Base-by-base conservation (phyloP, 2,888 invertebrate genomes). In the Rutpela maculata region DNA sequence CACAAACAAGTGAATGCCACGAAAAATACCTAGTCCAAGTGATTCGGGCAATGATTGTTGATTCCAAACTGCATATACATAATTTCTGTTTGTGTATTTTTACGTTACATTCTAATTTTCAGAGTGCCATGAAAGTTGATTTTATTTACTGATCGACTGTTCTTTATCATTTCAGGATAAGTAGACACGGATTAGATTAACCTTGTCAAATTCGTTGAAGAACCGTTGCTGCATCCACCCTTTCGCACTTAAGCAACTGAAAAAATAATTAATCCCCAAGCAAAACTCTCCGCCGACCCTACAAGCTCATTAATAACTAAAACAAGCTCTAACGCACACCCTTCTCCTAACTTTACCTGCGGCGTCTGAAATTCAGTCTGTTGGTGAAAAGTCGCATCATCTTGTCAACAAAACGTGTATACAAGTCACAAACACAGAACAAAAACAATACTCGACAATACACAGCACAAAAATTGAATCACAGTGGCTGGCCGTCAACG, bases 311-410 rank as follows among this genome's bases (percentile, higher is more conserved):
- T 50, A 50, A 50, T 12, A 50, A 50, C n/a, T n/a, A n/a, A 50
- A 50, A 12, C 6, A n/a, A 3, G 50, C 50, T 7, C n/a, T 15
- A n/a, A 50, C 50, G 15, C 50, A n/a, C 50, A 50, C 50, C 50
- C 50, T 50, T n/a, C 1, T 15, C 50, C 50, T 7, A 50, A 50
- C n/a, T 12, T 86, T 86, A 89, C 89, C 88, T 88, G 80, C 86
- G 86, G 26, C 88, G 85, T 76, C 88, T 86, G 78, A 89, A 86
- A 80, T 86, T 87, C 68, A 88, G 81, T 62, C 87, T 83, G 77
- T 78, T 87, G 78, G 86, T 87, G 66, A 88, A 80, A 78, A 88
- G 78, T 76, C 87, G 86, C 78, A 88, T 82, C 88, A 89, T 88
- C 68, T 71, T 84, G 65, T 9, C 38, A 63, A 69, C 60, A 63